A percentile compares a stretch with the other conserved stretches of the same genome.
Evolutionary conservation across 2,797 vertebrate species (phyloP).

Genomic region (Halcyon smyrnensis): DNA sequence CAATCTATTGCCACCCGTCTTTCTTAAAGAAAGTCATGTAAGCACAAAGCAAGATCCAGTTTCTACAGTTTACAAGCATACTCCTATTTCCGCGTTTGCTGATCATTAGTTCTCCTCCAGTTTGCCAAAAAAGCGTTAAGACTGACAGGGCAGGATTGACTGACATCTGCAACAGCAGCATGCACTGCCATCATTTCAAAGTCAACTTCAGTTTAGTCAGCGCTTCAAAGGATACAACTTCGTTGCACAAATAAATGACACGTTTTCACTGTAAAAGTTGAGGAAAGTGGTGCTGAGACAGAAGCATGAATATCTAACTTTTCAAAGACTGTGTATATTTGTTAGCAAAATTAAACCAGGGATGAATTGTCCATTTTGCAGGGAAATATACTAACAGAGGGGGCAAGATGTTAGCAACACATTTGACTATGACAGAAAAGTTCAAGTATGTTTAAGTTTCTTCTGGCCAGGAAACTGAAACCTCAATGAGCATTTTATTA

Average conservation of each 20-base stretch:
- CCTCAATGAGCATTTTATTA: background rate
- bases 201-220: background rate
- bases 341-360: background rate
- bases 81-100: background rate
- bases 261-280: background rate
- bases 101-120: background rate
- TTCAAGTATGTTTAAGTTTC: background rate
- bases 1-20: background rate
- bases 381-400: background rate
- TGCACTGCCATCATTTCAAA: background rate
- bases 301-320: background rate
- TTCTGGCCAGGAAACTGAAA: background rate
- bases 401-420: background rate
- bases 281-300: background rate
- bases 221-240: background rate
- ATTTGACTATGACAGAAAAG: background rate
- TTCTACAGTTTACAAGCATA: background rate
- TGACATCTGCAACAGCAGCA: background rate
- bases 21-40: background rate
- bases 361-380: background rate
- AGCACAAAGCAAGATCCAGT: background rate
- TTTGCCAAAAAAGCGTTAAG: background rate
- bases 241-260: background rate
- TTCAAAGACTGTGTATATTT: background rate
- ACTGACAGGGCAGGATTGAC: background rate